phyloP scores from a whole-genome alignment of 2,113 vertebrate genomes.

The Laticauda laticaudata region DNA sequence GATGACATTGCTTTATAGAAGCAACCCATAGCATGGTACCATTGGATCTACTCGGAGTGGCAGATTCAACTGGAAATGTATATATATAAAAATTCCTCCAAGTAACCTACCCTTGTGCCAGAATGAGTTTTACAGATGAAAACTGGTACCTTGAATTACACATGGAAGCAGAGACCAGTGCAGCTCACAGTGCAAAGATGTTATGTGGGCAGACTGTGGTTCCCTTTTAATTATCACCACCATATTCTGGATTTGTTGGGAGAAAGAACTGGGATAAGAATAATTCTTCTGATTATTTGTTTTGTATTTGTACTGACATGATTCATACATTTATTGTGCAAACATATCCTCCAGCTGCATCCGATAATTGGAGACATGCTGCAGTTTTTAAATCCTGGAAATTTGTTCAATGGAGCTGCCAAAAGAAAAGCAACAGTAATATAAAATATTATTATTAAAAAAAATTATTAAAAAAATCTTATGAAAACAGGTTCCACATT shows the following conservation, averaged over 20 bases:
- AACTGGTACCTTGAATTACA: not conserved
- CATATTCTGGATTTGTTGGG: not conserved
- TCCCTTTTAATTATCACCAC: not conserved
- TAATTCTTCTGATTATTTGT: not conserved
- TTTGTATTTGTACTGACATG: not conserved
- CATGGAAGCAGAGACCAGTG: not conserved
- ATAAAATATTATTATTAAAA: constrained; percentile 54
- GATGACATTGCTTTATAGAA: not conserved
- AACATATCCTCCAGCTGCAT: not conserved
- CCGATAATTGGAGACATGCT: not conserved
- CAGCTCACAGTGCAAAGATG: not conserved
- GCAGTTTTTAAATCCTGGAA: not conserved
- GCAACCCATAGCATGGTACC: not conserved
- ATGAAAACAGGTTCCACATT: constrained; percentile 31
- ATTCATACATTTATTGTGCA: not conserved
- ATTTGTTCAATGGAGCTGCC: not conserved
- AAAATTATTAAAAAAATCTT: not conserved
- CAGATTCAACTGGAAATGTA: not conserved
- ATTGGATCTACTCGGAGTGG: not conserved
- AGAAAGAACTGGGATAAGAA: not conserved
- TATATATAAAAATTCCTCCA: not conserved
- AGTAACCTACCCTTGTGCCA: not conserved
- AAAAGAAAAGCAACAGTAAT: not conserved
- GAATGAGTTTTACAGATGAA: not conserved
- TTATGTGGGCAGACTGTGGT: not conserved